Base-by-base conservation (phyloP, 2,113 vertebrate genomes). In the Boleophthalmus pectinirostris region DNA sequence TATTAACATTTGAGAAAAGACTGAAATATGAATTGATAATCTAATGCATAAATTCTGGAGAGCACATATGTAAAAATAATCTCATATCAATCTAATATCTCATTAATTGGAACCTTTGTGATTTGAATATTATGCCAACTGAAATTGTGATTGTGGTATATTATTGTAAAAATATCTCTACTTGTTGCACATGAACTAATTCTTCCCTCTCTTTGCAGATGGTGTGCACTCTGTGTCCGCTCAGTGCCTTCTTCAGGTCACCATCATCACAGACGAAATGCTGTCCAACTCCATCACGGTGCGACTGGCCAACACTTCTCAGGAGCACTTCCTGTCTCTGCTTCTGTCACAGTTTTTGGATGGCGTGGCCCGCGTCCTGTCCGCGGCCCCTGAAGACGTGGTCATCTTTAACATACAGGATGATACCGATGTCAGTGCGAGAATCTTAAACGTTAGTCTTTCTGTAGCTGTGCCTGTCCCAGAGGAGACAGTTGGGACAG, bases 241-340 rank as follows among this genome's bases (percentile, higher is more conserved):
- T 0, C 96, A 98, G 89, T 99, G 97, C 71, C 91, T 95, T 0
- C 94, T 98, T 69, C 96, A 96, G 12, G 97, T 99, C 88, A 97
- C 94, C 60, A 94, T 99, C 87, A 95, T 98, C 93, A 99, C 97
- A 0, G 97, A 99, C 15, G 96, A 99, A 83, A 98, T 98, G 97
- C 92, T 99, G 74, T 97, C 96, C 82, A 97, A 97, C 93, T 98
- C 96, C 80, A 98, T 99, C 92, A 99, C 97, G 0, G 76, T 99
- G 72, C 94, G 97, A 14, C 86, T 99, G 87, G 95, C 96, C 66
- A 94, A 98, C 90, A 97, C 97, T 80, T 97, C 96, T 0, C 97
- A 97, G 43, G 96, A 98, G 78, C 95, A 91, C 49, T 98, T 99
- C 93, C 93, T 98, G 47, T 99, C 97, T 0, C 94, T 96, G 0